Evolutionary conservation across 2,888 invertebrate species (phyloP), one percentile per base, ranked within the genome.

Genomic region (Campoplex nolae): DNA sequence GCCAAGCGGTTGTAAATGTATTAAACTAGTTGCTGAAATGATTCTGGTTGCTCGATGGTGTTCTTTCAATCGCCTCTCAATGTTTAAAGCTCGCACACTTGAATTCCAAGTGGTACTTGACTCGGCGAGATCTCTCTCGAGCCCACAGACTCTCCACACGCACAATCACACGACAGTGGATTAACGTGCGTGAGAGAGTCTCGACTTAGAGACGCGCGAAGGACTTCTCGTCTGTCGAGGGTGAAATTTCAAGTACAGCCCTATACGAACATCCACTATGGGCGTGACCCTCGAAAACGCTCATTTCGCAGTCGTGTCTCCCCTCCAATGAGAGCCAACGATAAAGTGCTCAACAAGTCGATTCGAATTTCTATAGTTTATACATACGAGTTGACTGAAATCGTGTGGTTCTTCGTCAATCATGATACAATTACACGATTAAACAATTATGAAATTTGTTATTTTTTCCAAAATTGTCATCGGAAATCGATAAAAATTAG

Each of bases 1-100:
- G 90, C 90, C 88, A 89, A 90, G 90, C 90, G 91, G 90, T 91
- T 88, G 90, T 90, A 90, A 92, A 92, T 91, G 92, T 92, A 92
- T 92, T 91, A 91, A 91, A 90, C 87, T 90, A 86, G 88, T 84
- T 89, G 86, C 83, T 62, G 71, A 88, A 88, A 86, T 82, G 62
- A 76, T 85, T 78, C 56, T 32, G 54, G 75, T 58, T 85, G 71
- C 77, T 77, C 62, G 28, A 38, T 35, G 65, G 56, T 35, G 77
- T 48, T 77, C 68, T 84, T 85, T 80, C 51, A 45, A 65, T 78
- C 74, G 68, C 77, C 48, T 68, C 54, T 76, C 38, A 42, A 68
- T 73, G 73, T 78, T 23, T 74, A 77, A 77, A 74, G 45, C 73
- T 79, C 65, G 38, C 77, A 18, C 74, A 56, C 79, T 85, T 67